Conservation (phyloP, 2,888 invertebrate species). For the Plebejus melissa region DNA sequence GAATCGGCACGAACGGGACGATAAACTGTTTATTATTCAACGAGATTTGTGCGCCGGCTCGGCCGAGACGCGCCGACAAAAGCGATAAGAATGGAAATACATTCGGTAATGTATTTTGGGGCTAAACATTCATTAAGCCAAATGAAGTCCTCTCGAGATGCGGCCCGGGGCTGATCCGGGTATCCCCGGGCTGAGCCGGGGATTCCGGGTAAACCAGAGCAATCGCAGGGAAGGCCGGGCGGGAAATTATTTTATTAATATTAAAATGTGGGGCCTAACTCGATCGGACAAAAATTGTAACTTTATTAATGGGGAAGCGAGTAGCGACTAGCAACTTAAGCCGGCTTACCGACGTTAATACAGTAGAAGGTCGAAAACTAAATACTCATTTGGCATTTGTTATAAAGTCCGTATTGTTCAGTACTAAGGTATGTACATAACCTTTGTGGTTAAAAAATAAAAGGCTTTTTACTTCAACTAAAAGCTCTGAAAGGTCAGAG, state of each 20-base stretch:
- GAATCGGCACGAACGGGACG: background rate
- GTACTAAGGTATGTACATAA: background rate
- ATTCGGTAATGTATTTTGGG: background rate
- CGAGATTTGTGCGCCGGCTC: background rate
- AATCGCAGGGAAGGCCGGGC: background rate
- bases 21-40: slow-evolving; percentile 16
- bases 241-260: slow-evolving; percentile 8
- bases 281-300: background rate
- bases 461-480: background rate
- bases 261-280: background rate
- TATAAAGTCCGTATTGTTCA: too few species aligned
- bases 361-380: background rate
- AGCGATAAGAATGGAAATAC: slow-evolving; percentile 7
- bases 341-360: background rate
- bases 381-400: background rate
- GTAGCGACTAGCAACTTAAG: background rate
- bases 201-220: background rate
- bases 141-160: slow-evolving; percentile 1
- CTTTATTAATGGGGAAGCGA: background rate
- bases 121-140: slow-evolving; percentile 13
- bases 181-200: background rate
- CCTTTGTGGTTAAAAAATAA: background rate
- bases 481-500: background rate
- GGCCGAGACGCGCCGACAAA: background rate
- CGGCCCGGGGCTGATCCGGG: background rate